Conservation (phyloP, 2,797 vertebrate species). For the Pseudotriccus pelzelni region DNA sequence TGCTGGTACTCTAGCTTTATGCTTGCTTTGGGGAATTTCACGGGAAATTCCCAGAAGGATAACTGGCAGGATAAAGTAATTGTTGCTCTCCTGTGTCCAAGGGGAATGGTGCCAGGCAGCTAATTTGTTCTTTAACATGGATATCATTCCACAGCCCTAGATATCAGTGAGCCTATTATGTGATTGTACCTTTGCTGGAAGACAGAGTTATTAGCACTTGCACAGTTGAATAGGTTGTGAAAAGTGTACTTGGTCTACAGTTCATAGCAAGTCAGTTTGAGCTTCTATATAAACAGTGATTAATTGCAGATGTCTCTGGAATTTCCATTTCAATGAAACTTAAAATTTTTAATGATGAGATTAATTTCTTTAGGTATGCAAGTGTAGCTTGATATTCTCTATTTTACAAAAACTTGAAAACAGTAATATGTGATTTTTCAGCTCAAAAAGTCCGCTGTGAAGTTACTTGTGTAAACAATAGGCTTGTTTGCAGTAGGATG, state of each 20-base stretch:
- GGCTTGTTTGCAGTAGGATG: not conserved
- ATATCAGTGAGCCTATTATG: not conserved
- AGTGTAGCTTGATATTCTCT: not conserved
- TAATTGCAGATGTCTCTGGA: not conserved
- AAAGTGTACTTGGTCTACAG: not conserved
- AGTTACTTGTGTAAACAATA: not conserved
- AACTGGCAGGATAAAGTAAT: not conserved
- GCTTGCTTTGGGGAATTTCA: not conserved
- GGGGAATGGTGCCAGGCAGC: not conserved
- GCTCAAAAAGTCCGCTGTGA: not conserved
- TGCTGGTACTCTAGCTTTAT: not conserved
- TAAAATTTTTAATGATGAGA: not conserved
- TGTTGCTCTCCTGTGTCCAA: not conserved
- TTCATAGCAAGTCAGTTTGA: not conserved
- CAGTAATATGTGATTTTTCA: not conserved
- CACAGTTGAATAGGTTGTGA: not conserved
- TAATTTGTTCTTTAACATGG: not conserved
- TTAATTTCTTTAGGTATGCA: not conserved
- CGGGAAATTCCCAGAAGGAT: not conserved
- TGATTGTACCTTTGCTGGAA: not conserved
- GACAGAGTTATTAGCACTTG: not conserved
- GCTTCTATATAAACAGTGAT: not conserved
- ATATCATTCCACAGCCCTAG: not conserved
- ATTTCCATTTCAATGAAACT: not conserved
- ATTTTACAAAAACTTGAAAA: not conserved